These are phyloP conservation scores for Drosophila ogumai DNA, from an alignment of 1,140 invertebrate species.

Conservation along the genomic window DNA sequence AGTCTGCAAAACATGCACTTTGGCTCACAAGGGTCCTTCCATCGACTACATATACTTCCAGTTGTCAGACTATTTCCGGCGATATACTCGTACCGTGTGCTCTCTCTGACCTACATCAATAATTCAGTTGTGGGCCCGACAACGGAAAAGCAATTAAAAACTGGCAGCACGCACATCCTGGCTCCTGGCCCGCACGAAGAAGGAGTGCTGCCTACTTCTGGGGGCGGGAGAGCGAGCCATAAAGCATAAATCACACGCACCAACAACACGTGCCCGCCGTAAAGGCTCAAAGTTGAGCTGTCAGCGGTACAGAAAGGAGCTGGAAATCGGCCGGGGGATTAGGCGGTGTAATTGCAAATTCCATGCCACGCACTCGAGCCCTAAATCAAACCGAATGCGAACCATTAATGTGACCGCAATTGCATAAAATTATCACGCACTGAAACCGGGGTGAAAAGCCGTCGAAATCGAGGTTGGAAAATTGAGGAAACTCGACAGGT, in stretches of 20 bases:
- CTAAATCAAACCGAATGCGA: constrained; percentile 77
- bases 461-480: not conserved
- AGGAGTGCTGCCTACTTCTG: constrained; percentile 43
- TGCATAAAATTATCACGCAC: constrained; percentile 76
- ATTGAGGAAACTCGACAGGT: constrained; percentile 7
- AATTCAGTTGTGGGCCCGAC: constrained; percentile 57
- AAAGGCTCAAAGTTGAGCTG: constrained; percentile 71
- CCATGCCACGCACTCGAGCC: constrained; percentile 65
- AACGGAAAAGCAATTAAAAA: constrained; percentile 75
- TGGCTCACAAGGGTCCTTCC: not conserved
- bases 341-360: constrained; percentile 70
- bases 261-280: constrained; percentile 64
- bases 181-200: not conserved
- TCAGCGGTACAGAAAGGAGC: constrained; percentile 40
- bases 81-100: constrained; percentile 3
- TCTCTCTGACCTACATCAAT: constrained; percentile 72
- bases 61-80: constrained; percentile 33
- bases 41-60: not conserved
- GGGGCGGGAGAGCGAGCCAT: constrained; percentile 6
- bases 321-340: constrained; percentile 7
- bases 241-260: constrained; percentile 72
- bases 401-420: constrained; percentile 75
- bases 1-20: constrained; percentile 8
- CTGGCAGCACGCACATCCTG: constrained; percentile 66
- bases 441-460: constrained; percentile 7